Conservation (phyloP, 2,113 vertebrate species). For the Sphaerodactylus townsendi region DNA sequence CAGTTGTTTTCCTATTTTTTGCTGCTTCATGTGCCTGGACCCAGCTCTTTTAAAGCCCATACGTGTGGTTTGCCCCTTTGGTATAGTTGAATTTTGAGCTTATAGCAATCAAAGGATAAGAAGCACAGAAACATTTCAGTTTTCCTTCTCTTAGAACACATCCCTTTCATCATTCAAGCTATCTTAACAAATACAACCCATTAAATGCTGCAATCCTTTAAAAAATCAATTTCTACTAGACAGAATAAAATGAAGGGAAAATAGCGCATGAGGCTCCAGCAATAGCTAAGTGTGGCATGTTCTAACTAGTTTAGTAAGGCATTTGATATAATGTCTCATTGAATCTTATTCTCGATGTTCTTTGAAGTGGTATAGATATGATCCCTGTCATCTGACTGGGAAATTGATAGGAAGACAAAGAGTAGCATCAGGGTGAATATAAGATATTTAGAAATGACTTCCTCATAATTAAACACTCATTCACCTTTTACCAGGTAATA, state of each 20-base stretch:
- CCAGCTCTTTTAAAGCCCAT: too few relatives aligned
- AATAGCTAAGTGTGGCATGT: constrained; percentile 23
- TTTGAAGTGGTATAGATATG: not conserved
- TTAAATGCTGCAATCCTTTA: not conserved
- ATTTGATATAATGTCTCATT: not conserved
- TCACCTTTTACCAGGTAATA: not conserved
- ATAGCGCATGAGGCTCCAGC: constrained; percentile 21
- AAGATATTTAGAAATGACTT: not conserved
- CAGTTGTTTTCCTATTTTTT: too few relatives aligned
- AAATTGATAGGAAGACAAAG: not conserved
- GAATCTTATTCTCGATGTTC: not conserved
- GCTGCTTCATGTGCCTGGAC: too few relatives aligned
- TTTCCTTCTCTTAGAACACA: not conserved
- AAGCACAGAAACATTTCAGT: constrained; percentile 13
- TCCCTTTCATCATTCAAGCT: constrained; percentile 2
- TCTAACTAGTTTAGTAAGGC: not conserved
- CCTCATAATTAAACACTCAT: not conserved
- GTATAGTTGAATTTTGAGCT: constrained; percentile 33
- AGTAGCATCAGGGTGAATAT: not conserved
- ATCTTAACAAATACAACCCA: not conserved
- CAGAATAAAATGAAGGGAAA: constrained; percentile 51
- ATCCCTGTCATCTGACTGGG: not conserved
- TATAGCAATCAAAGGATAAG: constrained; percentile 29
- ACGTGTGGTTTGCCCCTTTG: not conserved
- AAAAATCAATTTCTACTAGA: constrained; percentile 27